Evolutionary conservation across 1,140 invertebrate genomes (phyloP), one percentile per base, ranked within the genome.

Genomic region (Helicoverpa armigera): DNA sequence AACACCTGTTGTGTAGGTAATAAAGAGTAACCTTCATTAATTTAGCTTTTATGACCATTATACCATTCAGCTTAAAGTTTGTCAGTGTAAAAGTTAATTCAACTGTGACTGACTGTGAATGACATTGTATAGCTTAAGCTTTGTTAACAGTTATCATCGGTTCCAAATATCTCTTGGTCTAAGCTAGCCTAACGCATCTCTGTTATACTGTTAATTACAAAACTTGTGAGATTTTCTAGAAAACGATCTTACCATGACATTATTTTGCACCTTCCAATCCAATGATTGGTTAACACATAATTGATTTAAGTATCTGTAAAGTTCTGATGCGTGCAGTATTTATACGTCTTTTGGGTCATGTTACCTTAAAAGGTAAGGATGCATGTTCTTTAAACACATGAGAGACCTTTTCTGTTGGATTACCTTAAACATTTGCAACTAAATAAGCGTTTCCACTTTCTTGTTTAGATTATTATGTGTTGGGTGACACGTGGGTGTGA

Each of bases 341-440:
- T 65, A 67, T 67, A 77, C 61, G 43, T 5, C 18, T 58, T 58
- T 56, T n/a, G 14, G 61, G 61, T 65, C 61, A 67, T 10, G 12
- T 63, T 63, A 16, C 75, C 75, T 67, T 77, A 54, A 35, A 67
- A 77, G 61, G 75, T n/a, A 51, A 54, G 29, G 75, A 77, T 77
- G 75, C 75, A 63, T 76, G 74, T 69, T 67, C 61, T 54, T 67
- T 18, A 67, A 67, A 77, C 60, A 77, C 75, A 56, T 54, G 69
- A 31, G 14, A 31, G 13, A 54, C 69, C 69, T 72, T 54, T 63
- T 58, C 35, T 61, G 23, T 53, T 5, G 11, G 12, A 72, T 53
- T 53, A 70, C 43, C 43, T 69, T 23, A 69, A 69, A 69, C 50
- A 31, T 72, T 72, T 53, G 23, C 7, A 54, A 54, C 43, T 50